Evolutionary conservation across 1,140 invertebrate species (phyloP), one percentile per base, ranked within the genome.

Genomic region (Anastatus disparis): DNA sequence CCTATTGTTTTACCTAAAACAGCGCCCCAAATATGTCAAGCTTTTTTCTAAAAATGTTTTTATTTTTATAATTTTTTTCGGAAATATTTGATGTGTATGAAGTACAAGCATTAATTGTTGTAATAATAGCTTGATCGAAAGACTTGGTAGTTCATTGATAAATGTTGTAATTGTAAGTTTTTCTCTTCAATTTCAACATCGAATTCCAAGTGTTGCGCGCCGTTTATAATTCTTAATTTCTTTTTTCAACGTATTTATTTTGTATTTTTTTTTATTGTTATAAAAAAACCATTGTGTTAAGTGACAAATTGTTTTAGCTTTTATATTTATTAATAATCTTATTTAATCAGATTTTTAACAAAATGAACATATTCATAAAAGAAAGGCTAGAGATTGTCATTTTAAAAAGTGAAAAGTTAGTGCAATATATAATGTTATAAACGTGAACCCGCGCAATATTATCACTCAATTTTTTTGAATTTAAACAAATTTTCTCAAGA

Each of bases 371-470:
- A 12, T 29, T 42, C 17, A 4, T 42, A 26, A 59, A 52, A n/a
- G 31, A 53, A 29, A 52, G 66, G 55, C n/a, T 38, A 52, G 52
- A n/a, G 0, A 38, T 7, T 38, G 0, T 15, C 1, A 13, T 59
- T 59, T 48, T 27, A 2, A n/a, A 20, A 27, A 69, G 10, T 29
- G 26, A 6, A 20, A 31, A 22, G 6, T 8, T 48, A 13, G 40
- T 50, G 55, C 58, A 61, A 61, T 61, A 61, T n/a, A n/a, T 61
- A 58, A 26, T 1, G 53, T 24, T 17, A 56, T 40, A 58, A 42
- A 58, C 3, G 2, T 22, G 2, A 24, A 15, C 22, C 20, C 40
- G 12, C 40, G 22, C 35, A 55, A 55, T 55, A 55, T 35, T 55
- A 35, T 55, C 20, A 15, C 26, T n/a, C n/a, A 58, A 15, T 46